Conservation (phyloP, 2,888 invertebrate species). For the Sceliomorpha sp. region DNA sequence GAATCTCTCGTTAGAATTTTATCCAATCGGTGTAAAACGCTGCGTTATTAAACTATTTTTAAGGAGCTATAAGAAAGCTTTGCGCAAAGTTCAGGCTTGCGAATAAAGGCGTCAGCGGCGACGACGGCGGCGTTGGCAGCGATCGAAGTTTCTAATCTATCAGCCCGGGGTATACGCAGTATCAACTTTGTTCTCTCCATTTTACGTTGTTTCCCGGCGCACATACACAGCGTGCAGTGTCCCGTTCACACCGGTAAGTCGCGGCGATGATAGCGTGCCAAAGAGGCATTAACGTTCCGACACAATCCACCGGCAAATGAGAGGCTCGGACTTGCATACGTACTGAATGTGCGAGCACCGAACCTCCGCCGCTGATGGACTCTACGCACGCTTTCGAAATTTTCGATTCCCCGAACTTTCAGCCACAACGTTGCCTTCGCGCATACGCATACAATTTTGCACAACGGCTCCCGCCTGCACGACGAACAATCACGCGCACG, state of each 20-base stretch:
- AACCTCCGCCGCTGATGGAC: slow-evolving; percentile 67
- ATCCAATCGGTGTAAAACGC: no score
- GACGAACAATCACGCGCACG: slow-evolving; percentile 49
- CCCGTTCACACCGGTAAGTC: slow-evolving; percentile 72
- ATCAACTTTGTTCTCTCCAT: slow-evolving; percentile 35
- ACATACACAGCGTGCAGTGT: slow-evolving; percentile 63
- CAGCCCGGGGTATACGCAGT: no score
- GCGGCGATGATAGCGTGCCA: slow-evolving; percentile 70
- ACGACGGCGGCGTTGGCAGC: no score
- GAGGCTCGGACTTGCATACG: slow-evolving; percentile 68
- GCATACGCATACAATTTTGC: slow-evolving; percentile 54
- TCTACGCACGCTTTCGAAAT: slow-evolving; percentile 75
- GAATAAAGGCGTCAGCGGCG: no score
- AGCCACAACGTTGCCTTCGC: slow-evolving; percentile 57
- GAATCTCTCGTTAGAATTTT: no score
- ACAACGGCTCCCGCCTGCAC: slow-evolving; percentile 50
- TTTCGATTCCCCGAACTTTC: slow-evolving; percentile 73
- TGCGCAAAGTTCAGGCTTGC: no score
- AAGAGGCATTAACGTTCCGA: slow-evolving; percentile 70
- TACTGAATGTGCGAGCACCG: slow-evolving; percentile 68
- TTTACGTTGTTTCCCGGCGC: slow-evolving; percentile 51
- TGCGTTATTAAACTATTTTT: no score
- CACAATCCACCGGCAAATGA: slow-evolving; percentile 77
- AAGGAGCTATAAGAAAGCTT: no score
- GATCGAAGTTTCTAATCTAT: no score